These are phyloP conservation scores for Drosophila quinaria DNA, from an alignment of 2,888 invertebrate genomes.

Conservation along the genomic window DNA sequence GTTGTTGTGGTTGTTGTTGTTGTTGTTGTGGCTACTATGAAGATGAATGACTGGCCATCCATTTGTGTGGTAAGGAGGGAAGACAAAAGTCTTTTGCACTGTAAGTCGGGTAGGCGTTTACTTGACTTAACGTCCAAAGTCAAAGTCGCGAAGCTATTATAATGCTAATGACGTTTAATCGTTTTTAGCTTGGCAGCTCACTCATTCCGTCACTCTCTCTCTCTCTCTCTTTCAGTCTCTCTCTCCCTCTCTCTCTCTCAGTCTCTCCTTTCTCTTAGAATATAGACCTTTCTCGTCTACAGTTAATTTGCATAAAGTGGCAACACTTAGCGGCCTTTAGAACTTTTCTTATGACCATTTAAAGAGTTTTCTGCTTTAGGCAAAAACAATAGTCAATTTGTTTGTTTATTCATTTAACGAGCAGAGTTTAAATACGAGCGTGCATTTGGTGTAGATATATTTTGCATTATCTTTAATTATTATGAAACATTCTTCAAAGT, in stretches of 20 bases:
- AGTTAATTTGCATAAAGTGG: slow-evolving; percentile 68
- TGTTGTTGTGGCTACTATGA: slow-evolving; percentile 30
- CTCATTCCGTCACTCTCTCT: background rate
- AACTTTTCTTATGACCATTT: slow-evolving; percentile 52
- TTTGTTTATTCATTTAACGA: slow-evolving; percentile 5
- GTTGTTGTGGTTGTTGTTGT: slow-evolving; percentile 11
- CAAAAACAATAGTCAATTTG: slow-evolving; percentile 8
- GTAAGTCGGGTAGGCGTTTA: slow-evolving; percentile 11
- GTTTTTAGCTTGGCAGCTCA: slow-evolving; percentile 47
- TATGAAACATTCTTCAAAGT: background rate
- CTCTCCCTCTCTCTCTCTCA: background rate
- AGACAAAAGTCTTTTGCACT: background rate
- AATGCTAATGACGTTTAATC: slow-evolving; percentile 78
- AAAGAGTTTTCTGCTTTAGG: slow-evolving; percentile 28
- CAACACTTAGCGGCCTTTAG: slow-evolving; percentile 43
- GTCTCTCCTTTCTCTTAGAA: background rate
- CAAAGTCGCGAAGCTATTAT: slow-evolving; percentile 62
- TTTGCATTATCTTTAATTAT: background rate
- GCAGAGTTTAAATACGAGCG: background rate
- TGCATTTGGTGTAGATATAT: background rate
- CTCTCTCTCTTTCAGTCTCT: too few species aligned
- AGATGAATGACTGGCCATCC: slow-evolving; percentile 67
- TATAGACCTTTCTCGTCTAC: slow-evolving; percentile 4
- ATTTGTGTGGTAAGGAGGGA: background rate
- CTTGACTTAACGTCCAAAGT: slow-evolving; percentile 43